phyloP scores from a whole-genome alignment of 2,113 vertebrate species.

The Rhadina sibilatrix region DNA sequence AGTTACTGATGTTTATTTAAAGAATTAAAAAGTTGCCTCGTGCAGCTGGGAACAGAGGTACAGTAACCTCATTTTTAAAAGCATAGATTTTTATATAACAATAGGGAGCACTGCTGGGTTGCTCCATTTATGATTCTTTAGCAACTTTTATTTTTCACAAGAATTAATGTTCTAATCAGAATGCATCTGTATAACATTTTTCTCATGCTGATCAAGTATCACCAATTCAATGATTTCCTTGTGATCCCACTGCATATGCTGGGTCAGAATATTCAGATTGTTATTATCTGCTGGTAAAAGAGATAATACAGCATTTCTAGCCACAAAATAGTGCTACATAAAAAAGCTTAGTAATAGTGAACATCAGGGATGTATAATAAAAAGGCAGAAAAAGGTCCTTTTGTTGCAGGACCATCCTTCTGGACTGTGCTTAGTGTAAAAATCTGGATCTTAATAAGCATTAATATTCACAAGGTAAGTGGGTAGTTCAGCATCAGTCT shows the following conservation, averaged over 20 bases:
- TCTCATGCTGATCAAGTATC: neutral
- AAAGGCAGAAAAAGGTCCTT: neutral
- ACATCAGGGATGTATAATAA: neutral
- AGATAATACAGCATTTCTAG: neutral
- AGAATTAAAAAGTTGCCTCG: neutral
- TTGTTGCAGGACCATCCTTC: neutral
- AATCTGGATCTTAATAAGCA: neutral
- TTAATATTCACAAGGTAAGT: neutral
- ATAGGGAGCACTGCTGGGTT: neutral
- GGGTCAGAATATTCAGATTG: neutral
- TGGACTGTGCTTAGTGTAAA: neutral
- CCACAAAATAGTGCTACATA: neutral
- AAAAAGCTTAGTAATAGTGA: neutral
- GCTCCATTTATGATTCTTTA: neutral
- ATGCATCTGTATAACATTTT: neutral
- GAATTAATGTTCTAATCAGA: slow-evolving; percentile 8
- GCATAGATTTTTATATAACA: neutral
- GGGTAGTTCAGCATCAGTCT: neutral
- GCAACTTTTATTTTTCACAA: neutral
- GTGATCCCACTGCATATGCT: neutral
- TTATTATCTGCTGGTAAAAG: neutral
- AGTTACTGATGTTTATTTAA: slow-evolving; percentile 8
- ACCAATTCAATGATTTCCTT: neutral
- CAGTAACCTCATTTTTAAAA: neutral
- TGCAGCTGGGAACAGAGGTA: neutral